A percentile compares a stretch with the other conserved stretches of the same genome.
These are phyloP conservation scores for Papilio polyxenes DNA, from an alignment of 1,140 invertebrate genomes.

Conservation along the genomic window DNA sequence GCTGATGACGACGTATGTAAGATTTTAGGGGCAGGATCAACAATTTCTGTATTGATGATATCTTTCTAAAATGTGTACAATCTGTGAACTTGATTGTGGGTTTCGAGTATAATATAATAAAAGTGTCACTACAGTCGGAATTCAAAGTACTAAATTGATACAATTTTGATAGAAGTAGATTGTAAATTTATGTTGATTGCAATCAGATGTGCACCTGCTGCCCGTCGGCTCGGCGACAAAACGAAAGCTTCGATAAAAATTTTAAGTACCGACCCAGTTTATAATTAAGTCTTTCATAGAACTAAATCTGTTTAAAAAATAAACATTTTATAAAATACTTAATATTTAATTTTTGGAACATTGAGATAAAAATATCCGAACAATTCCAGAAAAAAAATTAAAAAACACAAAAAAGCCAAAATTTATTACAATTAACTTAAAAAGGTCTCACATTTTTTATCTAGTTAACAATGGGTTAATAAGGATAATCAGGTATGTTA, in stretches of 20 bases:
- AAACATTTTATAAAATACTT: not conserved
- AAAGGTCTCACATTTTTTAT: not conserved
- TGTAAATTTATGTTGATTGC: slow-evolving; percentile 43
- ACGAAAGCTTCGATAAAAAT: slow-evolving; percentile 39
- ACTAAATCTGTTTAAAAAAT: not conserved
- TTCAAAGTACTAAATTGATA: not conserved
- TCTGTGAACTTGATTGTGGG: not conserved
- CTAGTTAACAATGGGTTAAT: not conserved
- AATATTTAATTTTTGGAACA: not conserved
- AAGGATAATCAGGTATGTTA: not conserved
- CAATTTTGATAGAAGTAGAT: slow-evolving; percentile 35
- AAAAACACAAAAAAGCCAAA: not conserved
- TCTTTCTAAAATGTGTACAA: not conserved
- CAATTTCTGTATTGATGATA: too few species aligned
- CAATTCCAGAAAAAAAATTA: not conserved
- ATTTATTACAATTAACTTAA: not conserved
- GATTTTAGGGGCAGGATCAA: too few species aligned
- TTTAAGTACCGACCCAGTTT: slow-evolving; percentile 33
- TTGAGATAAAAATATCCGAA: not conserved
- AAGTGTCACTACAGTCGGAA: too few species aligned
- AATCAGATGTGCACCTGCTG: slow-evolving; percentile 52
- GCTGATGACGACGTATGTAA: too few species aligned
- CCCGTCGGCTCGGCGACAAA: slow-evolving; percentile 52
- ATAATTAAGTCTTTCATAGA: not conserved
- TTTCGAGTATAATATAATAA: too few species aligned